These are phyloP conservation scores for Brachypalpus laphriformis DNA, from an alignment of 2,888 invertebrate species.

Conservation along the genomic window DNA sequence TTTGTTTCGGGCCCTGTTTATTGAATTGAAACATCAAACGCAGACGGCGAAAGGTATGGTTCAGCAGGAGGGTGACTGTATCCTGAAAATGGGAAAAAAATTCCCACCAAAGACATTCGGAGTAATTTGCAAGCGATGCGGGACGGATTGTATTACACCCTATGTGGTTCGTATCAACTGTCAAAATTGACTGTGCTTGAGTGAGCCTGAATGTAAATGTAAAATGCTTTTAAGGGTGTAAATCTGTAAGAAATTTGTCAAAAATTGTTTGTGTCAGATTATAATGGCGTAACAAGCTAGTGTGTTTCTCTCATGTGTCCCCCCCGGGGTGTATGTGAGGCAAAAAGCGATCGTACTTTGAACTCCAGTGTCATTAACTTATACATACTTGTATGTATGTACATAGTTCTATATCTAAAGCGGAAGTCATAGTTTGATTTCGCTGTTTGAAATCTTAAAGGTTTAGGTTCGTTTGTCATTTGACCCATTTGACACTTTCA, in stretches of 20 bases:
- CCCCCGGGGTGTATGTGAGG: too few species aligned
- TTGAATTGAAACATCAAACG: constrained; percentile 53
- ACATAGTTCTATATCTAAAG: too few species aligned
- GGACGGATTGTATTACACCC: constrained; percentile 9
- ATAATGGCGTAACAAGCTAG: neutral
- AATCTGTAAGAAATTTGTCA: neutral
- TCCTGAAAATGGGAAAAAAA: neutral
- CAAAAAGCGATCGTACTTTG: too few species aligned
- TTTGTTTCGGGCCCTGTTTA: constrained; percentile 18
- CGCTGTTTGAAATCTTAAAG: too few species aligned
- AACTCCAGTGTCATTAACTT: too few species aligned
- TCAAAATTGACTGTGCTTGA: neutral
- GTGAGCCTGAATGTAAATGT: neutral
- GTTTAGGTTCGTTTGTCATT: too few species aligned
- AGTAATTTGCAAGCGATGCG: constrained; percentile 7
- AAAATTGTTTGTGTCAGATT: neutral
- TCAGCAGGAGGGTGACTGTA: neutral
- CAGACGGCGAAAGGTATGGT: neutral
- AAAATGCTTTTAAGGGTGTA: neutral
- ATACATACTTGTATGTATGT: too few species aligned
- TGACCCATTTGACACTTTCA: too few species aligned
- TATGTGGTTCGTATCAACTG: neutral
- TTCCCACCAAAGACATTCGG: neutral
- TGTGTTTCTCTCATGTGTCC: neutral
- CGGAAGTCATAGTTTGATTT: too few species aligned